phyloP scores from a whole-genome alignment of 2,797 vertebrate genomes.

The Gymnodraco acuticeps region DNA sequence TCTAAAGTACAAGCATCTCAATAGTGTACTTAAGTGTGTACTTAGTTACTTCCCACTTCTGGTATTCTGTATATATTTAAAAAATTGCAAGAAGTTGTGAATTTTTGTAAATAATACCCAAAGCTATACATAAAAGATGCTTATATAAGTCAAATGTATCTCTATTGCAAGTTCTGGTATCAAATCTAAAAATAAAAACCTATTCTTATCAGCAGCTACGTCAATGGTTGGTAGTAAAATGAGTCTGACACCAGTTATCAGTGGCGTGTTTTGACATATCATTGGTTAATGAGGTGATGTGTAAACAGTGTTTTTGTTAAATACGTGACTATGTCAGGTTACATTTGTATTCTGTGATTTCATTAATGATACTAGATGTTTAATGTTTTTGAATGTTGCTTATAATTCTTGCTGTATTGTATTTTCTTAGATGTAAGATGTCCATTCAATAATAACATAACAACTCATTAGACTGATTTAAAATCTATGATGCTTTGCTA shows the following conservation, averaged over 20 bases:
- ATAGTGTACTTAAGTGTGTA: too few species aligned
- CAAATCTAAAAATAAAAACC: neutral
- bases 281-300: neutral
- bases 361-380: neutral
- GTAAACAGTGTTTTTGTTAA: neutral
- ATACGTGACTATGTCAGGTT: neutral
- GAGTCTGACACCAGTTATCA: constrained; percentile 4
- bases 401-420: too few species aligned
- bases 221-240: neutral
- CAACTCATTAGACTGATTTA: neutral
- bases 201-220: neutral
- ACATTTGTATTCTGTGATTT: too few species aligned
- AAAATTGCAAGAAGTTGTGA: neutral
- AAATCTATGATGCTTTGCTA: too few species aligned
- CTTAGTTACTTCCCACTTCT: too few species aligned
- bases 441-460: neutral
- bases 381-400: neutral
- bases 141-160: neutral
- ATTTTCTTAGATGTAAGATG: neutral
- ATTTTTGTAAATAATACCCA: too few species aligned
- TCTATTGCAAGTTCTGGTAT: neutral
- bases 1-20: too few species aligned
- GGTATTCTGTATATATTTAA: too few species aligned
- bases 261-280: neutral
- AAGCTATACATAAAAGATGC: neutral